phyloP scores from a whole-genome alignment of 2,113 vertebrate species.

The Ornithorhynchus anatinus region DNA sequence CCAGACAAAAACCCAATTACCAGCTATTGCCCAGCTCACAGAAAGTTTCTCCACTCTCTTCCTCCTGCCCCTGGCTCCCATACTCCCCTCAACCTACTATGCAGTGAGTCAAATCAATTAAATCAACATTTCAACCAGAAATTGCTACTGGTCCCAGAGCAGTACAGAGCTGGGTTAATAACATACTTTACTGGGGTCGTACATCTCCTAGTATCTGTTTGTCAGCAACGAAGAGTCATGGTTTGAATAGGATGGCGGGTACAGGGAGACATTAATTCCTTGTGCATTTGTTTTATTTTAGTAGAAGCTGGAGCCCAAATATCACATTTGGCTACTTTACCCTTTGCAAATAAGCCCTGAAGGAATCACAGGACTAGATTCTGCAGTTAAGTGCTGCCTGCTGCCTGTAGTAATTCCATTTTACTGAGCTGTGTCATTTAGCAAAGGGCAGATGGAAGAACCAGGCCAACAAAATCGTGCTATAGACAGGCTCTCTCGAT shows the following conservation, averaged over 20 bases:
- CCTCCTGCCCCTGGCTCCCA: not conserved
- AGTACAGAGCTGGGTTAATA: not conserved
- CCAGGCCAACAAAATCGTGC: not conserved
- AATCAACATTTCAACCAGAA: not conserved
- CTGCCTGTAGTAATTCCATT: constrained; percentile 49
- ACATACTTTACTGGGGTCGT: not conserved
- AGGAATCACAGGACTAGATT: constrained; percentile 40
- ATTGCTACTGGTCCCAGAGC: not conserved
- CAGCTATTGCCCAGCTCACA: not conserved
- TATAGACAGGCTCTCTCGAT: constrained; percentile 1
- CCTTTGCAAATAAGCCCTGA: constrained; percentile 66
- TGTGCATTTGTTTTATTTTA: constrained; percentile 39
- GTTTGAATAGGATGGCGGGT: not conserved
- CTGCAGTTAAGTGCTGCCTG: constrained; percentile 39
- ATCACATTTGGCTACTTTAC: constrained; percentile 57
- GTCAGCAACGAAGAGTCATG: not conserved
- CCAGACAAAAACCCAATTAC: no score
- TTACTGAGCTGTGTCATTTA: constrained; percentile 61
- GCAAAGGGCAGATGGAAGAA: constrained; percentile 52
- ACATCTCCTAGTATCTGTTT: not conserved
- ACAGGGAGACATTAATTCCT: not conserved
- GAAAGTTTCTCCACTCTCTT: not conserved
- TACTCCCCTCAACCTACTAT: not conserved
- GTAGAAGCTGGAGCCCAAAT: constrained; percentile 50
- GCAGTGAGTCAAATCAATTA: not conserved